Evolutionary conservation across 2,797 vertebrate species (phyloP).

Genomic region (Siniperca undulata): DNA sequence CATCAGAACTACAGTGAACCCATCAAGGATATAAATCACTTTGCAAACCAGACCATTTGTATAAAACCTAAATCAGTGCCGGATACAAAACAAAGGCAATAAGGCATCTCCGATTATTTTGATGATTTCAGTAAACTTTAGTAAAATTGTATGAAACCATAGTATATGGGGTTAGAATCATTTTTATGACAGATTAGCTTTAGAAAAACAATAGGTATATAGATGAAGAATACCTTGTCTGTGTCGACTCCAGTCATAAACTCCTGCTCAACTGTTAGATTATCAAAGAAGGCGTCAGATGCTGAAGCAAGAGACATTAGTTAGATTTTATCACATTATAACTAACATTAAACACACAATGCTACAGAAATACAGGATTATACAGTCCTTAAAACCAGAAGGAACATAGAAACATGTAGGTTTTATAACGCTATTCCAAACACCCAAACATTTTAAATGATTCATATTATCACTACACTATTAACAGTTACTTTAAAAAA

Average conservation of each 20-base stretch:
- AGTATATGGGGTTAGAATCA: neutral
- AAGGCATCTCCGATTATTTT: neutral
- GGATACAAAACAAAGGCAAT: neutral
- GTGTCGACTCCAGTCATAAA: conserved; percentile 99
- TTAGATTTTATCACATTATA: conserved; percentile 8
- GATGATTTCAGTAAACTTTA: neutral
- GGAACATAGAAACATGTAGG: neutral
- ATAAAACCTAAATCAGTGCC: neutral
- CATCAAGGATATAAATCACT: neutral
- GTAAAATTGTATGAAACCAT: neutral
- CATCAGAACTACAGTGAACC: neutral
- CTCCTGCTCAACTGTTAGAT: conserved; percentile 97
- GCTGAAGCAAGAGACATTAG: conserved; percentile 82
- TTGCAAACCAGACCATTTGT: neutral
- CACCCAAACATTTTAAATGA: neutral
- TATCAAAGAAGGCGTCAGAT: conserved; percentile 98
- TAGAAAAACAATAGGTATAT: neutral
- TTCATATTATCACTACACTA: neutral
- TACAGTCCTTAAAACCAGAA: neutral
- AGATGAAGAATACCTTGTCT: conserved; percentile 89
- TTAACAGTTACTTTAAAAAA: neutral
- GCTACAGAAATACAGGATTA: neutral
- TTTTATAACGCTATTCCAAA: neutral
- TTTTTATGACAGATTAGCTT: neutral
- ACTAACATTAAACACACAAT: neutral